Percentiles rank a stretch among this genome's conserved stretches.
These are phyloP conservation scores for Melitaea athalia DNA, from an alignment of 2,888 invertebrate genomes.

Conservation along the genomic window DNA sequence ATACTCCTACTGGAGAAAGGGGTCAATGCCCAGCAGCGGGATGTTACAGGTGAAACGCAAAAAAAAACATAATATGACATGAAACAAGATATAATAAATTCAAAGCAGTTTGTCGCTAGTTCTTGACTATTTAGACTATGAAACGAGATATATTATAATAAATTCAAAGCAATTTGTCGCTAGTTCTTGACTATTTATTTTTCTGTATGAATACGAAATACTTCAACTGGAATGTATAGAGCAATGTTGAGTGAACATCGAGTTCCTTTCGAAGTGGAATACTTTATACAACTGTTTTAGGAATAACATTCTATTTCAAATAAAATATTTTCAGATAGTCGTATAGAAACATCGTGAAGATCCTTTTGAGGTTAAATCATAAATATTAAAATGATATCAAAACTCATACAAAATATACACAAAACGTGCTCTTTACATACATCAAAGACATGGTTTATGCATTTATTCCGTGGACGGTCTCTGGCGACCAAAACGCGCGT, in stretches of 20 bases:
- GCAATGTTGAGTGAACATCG: background rate
- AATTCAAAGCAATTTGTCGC: background rate
- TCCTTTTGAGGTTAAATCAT: background rate
- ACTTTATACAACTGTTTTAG: too few relatives aligned
- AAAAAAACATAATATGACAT: background rate
- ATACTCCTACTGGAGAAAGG: too few relatives aligned
- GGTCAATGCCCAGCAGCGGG: too few relatives aligned
- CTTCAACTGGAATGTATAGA: background rate
- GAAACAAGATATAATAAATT: background rate
- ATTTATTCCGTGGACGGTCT: conserved; percentile 31
- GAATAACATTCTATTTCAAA: background rate
- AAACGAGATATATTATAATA: background rate
- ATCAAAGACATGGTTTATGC: conserved; percentile 27
- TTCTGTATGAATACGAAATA: conserved; percentile 1
- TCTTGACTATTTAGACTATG: background rate
- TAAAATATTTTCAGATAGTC: background rate
- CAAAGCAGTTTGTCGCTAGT: background rate
- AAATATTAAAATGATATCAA: background rate
- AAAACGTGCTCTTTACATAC: conserved; percentile 20
- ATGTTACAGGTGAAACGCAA: too few relatives aligned
- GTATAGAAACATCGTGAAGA: background rate
- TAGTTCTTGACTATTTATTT: background rate
- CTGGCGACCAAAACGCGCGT: conserved; percentile 44
- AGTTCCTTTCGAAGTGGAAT: background rate
- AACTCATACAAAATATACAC: conserved; percentile 12